A percentile compares a stretch with the other conserved stretches of the same genome.
Conservation (phyloP, 2,888 invertebrate genomes). For the Criorhina ranunculi region DNA sequence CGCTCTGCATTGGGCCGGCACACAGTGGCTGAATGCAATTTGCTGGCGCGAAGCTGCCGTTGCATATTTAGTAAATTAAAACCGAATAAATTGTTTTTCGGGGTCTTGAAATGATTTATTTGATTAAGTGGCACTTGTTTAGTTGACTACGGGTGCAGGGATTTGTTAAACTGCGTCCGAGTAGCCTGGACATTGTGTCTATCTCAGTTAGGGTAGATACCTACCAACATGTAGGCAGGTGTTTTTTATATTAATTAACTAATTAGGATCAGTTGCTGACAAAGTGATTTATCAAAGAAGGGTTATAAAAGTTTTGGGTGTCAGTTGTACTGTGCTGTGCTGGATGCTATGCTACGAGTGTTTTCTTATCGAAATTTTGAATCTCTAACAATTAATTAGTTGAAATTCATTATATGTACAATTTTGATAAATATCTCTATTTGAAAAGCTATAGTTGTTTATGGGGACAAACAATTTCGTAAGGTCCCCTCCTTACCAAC, state of each 20-base stretch:
- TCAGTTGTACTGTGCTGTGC: not conserved
- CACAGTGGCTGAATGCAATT: slow-evolving; percentile 74
- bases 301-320: not conserved
- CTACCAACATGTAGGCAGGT: slow-evolving; percentile 56
- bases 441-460: too few relatives aligned
- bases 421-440: too few relatives aligned
- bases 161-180: slow-evolving; percentile 11
- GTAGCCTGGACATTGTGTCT: slow-evolving; percentile 8
- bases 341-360: not conserved
- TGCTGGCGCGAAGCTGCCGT: slow-evolving; percentile 57
- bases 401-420: too few relatives aligned
- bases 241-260: slow-evolving; percentile 58
- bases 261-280: slow-evolving; percentile 45
- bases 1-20: slow-evolving; percentile 43
- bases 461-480: too few relatives aligned
- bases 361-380: not conserved
- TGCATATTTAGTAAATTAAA: slow-evolving; percentile 71
- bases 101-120: slow-evolving; percentile 63
- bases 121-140: slow-evolving; percentile 55
- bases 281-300: slow-evolving; percentile 30
- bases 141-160: slow-evolving; percentile 33
- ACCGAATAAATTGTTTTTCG: slow-evolving; percentile 56
- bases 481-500: too few relatives aligned
- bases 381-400: not conserved
- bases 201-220: slow-evolving; percentile 67